Evolutionary conservation across 30 jellyfish, hydroid and myxozoan genomes (phyloP), one percentile per base, ranked within the genome.

Genomic region (Haliclystus octoradiatus): DNA sequence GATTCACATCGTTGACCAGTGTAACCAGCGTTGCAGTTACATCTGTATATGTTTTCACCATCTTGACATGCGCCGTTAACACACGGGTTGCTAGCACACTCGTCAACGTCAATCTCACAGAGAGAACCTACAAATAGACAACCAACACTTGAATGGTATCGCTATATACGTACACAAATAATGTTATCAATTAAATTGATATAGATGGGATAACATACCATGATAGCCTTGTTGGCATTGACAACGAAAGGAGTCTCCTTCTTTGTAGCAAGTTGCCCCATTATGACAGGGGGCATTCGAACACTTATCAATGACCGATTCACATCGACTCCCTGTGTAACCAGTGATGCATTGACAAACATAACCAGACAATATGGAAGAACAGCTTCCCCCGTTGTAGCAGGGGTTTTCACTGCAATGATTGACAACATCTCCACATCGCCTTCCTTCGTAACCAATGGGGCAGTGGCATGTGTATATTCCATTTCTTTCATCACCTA

Each of bases 31-130:
- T 63, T 34, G 73, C 95, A 84, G 62, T 71, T 67, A 70, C 95
- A 84, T 3, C 53, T 79, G 73, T 63, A 76, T 19, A 49, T 47
- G 65, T 71, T 62, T 3, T 76, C 49, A 31, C 83, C 85, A 62
- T 84, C 95, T 63, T 76, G 52, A 80, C 95, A 84, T 1, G 92
- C 70, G 49, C 94, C 94, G 60, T 80, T 72, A 32, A 40, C 63
- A 69, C 94, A 80, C 23, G 94, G 94, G 34, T 80, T 80, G 12
- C 70, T 29, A 12, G 66, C 69, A 40, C 94, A 80, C 14, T 80
- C 94, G 49, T 80, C 71, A 0, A 71, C 65, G 52, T 80, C 66
- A 26, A 80, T 79, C 60, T 80, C 94, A 65, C 94, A 80, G 9
- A 53, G 26, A n/a, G 81, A 46, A 1, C 94, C 94, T 80, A 32